phyloP scores from a whole-genome alignment of 2,888 invertebrate genomes.

The Hirtodrosophila confusa region DNA sequence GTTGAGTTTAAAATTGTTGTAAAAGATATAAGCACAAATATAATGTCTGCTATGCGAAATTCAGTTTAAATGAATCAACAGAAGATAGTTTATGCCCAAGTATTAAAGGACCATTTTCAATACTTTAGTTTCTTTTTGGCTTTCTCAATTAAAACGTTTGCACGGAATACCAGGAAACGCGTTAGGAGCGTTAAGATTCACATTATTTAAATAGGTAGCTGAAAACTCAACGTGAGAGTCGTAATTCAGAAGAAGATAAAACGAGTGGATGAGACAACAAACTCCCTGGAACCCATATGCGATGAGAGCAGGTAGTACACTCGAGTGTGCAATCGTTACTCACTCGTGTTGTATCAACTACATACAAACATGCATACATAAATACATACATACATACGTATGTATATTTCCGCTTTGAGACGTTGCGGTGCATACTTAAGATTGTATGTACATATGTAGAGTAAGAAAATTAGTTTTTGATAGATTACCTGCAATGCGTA shows the following conservation, averaged over 20 bases:
- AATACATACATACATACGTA: constrained; percentile 11
- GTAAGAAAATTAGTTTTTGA: constrained; percentile 21
- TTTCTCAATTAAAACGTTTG: too few relatives aligned
- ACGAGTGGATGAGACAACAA: constrained; percentile 13
- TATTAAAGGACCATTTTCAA: too few relatives aligned
- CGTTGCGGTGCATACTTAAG: constrained; percentile 28
- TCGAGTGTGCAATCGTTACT: constrained; percentile 30
- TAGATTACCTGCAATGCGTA: constrained; percentile 33
- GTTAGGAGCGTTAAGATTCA: neutral
- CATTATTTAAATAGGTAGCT: neutral
- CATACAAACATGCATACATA: neutral
- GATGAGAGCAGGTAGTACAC: constrained; percentile 30
- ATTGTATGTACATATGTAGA: constrained; percentile 21
- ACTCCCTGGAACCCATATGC: constrained; percentile 17
- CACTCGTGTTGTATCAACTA: constrained; percentile 28
- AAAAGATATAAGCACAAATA: too few relatives aligned
- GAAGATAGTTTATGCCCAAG: too few relatives aligned
- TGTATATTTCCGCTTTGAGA: constrained; percentile 45
- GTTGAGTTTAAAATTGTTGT: too few relatives aligned
- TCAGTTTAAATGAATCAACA: too few relatives aligned
- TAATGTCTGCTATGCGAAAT: too few relatives aligned
- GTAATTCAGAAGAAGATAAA: constrained; percentile 11
- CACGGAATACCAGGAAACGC: neutral
- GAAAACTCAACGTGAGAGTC: too few relatives aligned
- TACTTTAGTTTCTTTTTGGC: too few relatives aligned